Percentiles rank a stretch among this genome's conserved stretches.
Conservation (phyloP, 2,113 vertebrate species). For the Ciconia boyciana region DNA sequence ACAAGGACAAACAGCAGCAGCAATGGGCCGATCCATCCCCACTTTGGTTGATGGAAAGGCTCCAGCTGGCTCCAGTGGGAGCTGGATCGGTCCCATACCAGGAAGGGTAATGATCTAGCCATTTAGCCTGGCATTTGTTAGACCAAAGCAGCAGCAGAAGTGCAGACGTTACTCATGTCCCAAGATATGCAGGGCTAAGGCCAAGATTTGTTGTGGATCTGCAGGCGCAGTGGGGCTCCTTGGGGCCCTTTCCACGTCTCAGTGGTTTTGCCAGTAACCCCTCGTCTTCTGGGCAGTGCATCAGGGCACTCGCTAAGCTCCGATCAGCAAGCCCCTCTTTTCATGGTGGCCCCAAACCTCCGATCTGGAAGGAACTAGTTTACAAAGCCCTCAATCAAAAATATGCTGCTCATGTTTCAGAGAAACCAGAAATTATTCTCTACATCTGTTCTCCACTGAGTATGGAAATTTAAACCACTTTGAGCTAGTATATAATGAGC, state of each 20-base stretch:
- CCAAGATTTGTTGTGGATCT: slow-evolving; percentile 36
- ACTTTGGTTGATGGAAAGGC: background rate
- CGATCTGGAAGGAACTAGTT: rapidly evolving
- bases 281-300: background rate
- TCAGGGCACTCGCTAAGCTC: background rate
- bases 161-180: slow-evolving; percentile 36
- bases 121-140: slow-evolving; percentile 32
- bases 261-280: background rate
- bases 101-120: background rate
- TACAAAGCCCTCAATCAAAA: background rate
- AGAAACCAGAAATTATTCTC: background rate
- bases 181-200: background rate
- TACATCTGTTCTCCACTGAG: background rate
- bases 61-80: slow-evolving; percentile 29
- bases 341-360: background rate
- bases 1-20: background rate
- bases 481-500: background rate
- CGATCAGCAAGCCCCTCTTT: background rate
- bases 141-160: background rate
- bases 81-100: background rate
- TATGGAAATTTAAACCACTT: background rate
- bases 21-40: background rate
- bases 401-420: background rate
- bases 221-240: background rate
- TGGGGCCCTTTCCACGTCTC: background rate